These are phyloP conservation scores for Sebastes alutus DNA, from an alignment of 2,797 vertebrate species.

Conservation along the genomic window DNA sequence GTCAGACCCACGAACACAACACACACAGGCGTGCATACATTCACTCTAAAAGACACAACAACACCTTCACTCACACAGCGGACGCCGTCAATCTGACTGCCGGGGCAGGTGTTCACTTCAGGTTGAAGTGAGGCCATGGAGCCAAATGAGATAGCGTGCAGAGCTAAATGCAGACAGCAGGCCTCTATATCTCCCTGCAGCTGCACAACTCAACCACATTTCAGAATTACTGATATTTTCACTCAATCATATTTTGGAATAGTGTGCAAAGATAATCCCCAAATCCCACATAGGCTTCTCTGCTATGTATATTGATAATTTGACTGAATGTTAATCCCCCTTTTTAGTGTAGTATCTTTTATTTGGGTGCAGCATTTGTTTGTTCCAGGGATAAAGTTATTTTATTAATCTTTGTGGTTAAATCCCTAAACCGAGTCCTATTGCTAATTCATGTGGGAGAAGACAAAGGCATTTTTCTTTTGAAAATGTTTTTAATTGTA, in stretches of 20 bases:
- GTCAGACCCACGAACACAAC: slow-evolving; percentile 77
- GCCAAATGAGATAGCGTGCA: slow-evolving; percentile 30
- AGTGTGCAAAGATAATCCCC: slow-evolving; percentile 48
- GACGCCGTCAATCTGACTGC: slow-evolving; percentile 23
- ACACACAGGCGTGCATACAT: neutral
- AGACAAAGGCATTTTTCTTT: slow-evolving; percentile 9
- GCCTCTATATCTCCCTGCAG: slow-evolving; percentile 12
- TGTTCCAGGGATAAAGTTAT: slow-evolving; percentile 39
- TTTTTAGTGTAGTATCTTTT: slow-evolving; percentile 35
- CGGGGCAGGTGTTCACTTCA: slow-evolving; percentile 37
- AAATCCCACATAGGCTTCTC: slow-evolving; percentile 6
- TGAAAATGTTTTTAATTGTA: neutral
- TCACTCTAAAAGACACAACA: neutral
- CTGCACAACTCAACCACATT: slow-evolving; percentile 24
- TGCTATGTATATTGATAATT: slow-evolving; percentile 47
- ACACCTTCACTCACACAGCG: neutral
- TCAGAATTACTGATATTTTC: slow-evolving; percentile 46
- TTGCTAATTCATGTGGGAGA: slow-evolving; percentile 34
- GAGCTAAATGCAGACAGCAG: slow-evolving; percentile 24
- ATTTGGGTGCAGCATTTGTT: slow-evolving; percentile 40
- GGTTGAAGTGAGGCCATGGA: slow-evolving; percentile 16
- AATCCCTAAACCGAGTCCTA: slow-evolving; percentile 49
- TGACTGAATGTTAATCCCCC: slow-evolving; percentile 44
- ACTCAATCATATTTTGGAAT: slow-evolving; percentile 34
- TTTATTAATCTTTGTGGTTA: slow-evolving; percentile 52